Evolutionary conservation across 2,888 invertebrate genomes (phyloP), one percentile per base, ranked within the genome.

Genomic region (Seira ritae): DNA sequence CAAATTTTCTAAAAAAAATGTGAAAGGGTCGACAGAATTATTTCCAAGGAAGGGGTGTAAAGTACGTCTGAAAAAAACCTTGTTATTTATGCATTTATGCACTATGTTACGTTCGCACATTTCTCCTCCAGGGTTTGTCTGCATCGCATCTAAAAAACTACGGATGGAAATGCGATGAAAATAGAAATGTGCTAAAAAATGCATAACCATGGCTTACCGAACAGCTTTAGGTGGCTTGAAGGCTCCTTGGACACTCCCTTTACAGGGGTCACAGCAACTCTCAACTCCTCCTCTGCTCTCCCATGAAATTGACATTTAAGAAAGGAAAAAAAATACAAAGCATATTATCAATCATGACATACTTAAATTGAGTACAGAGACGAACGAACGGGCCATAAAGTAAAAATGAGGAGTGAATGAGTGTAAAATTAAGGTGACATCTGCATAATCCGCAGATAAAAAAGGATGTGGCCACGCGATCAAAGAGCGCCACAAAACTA

Each of bases 181-280:
- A 31, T 31, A 31, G 31, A 31, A 31, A 8, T 8, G 31, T 31
- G 31, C 2, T 31, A 8, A 31, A 31, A 31, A 31, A 31, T 31
- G 31, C 31, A 31, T 4, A 31, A 31, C 3, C 8, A 31, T 31
- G 31, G 31, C 83, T 83, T 83, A 83, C 83, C 83, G 73, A 83
- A 78, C 77, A 83, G n/a, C 73, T 83, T 83, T 62, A 69, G 83
- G 83, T 78, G 83, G 78, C 83, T 83, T 60, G 83, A 77, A 77
- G 83, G 83, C 73, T 83, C 83, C 24, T 73, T 83, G 65, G 83
- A 83, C 70, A 83, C 82, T 69, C 82, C 73, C 37, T 82, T 82
- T 46, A 68, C 62, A 12, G 82, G 77, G 69, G 77, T 77, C 46
- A 72, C 69, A 42, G 69, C 55, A 22, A 75, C 55, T 6, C 8